phyloP scores from a whole-genome alignment of 1,140 invertebrate genomes.

The Fopius arisanus region DNA sequence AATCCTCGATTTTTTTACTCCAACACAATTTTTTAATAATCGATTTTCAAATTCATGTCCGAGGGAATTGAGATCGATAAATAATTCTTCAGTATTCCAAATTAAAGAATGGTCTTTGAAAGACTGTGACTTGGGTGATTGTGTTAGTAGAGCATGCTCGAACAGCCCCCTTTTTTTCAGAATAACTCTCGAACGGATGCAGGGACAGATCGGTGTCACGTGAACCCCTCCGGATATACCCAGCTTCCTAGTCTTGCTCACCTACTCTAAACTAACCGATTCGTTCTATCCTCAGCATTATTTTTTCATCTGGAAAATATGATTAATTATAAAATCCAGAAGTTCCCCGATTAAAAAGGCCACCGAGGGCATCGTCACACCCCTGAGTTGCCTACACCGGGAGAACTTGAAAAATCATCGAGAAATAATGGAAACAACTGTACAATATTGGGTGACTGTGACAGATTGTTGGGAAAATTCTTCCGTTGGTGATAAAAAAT shows the following conservation, averaged over 20 bases:
- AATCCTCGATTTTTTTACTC: no score
- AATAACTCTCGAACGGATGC: slow-evolving; percentile 49
- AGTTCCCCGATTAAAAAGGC: neutral
- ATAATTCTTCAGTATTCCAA: neutral
- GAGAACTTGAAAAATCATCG: no score
- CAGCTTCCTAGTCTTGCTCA: slow-evolving; percentile 59
- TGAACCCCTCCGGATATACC: slow-evolving; percentile 57
- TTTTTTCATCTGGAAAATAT: neutral
- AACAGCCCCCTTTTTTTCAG: slow-evolving; percentile 41
- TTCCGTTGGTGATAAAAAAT: neutral
- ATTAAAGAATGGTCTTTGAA: neutral
- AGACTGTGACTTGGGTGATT: slow-evolving; percentile 14
- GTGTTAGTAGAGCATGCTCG: slow-evolving; percentile 34
- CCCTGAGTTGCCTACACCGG: no score
- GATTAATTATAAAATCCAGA: neutral
- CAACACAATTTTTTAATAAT: no score
- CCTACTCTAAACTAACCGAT: slow-evolving; percentile 51
- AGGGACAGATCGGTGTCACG: slow-evolving; percentile 57
- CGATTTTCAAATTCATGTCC: no score
- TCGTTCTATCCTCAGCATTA: slow-evolving; percentile 37
- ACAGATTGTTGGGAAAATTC: neutral
- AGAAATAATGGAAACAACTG: no score
- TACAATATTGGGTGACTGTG: no score
- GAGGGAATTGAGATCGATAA: no score
- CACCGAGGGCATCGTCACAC: no score